Evolutionary conservation across 2,888 invertebrate species (phyloP).

Genomic region (Ormia ochracea): DNA sequence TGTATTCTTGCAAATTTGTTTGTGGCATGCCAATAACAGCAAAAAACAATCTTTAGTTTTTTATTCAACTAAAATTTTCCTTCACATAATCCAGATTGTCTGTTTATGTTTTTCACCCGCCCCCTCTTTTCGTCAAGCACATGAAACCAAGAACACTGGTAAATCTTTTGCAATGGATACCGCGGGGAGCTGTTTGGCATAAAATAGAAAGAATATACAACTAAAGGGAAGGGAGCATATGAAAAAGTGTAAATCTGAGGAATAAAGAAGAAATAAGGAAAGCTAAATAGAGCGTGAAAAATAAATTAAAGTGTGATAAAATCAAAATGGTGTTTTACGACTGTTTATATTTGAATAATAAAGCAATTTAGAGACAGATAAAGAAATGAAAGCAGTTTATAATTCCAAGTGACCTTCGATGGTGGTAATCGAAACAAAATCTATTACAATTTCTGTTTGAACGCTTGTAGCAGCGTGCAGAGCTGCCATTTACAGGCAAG

Average conservation of each 20-base stretch:
- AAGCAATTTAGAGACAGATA: slow-evolving; percentile 9
- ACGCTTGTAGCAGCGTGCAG: neutral
- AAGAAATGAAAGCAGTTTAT: neutral
- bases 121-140: too few relatives aligned
- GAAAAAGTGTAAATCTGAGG: neutral
- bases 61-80: too few relatives aligned
- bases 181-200: neutral
- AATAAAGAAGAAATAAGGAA: neutral
- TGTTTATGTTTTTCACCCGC: too few relatives aligned
- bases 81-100: too few relatives aligned
- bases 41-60: too few relatives aligned
- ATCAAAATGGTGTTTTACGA: neutral
- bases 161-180: neutral
- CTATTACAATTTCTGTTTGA: neutral
- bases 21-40: too few relatives aligned
- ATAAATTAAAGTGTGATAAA: slow-evolving; percentile 4
- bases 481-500: neutral
- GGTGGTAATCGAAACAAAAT: neutral
- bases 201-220: neutral
- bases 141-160: neutral
- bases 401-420: neutral
- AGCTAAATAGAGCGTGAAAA: neutral
- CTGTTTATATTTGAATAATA: slow-evolving; percentile 6
- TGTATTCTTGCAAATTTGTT: too few relatives aligned
- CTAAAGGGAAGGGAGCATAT: neutral